These are phyloP conservation scores for Seriola rivoliana DNA, from an alignment of 2,113 vertebrate species.

Conservation along the genomic window DNA sequence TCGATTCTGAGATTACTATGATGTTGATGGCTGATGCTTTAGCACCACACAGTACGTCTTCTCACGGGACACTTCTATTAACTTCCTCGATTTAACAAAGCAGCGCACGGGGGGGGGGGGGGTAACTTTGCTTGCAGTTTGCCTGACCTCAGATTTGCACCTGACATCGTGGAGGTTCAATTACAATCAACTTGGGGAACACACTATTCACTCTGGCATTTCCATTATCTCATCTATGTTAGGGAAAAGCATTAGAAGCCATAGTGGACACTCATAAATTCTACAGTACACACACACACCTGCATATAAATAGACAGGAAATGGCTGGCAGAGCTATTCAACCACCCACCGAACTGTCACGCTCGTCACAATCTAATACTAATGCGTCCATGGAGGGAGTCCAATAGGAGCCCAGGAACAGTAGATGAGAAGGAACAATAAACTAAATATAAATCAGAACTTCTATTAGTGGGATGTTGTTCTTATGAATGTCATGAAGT, in stretches of 20 bases:
- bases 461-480: slow-evolving; percentile 20
- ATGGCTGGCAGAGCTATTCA: slow-evolving; percentile 57
- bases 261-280: slow-evolving; percentile 62
- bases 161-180: slow-evolving; percentile 62
- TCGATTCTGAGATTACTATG: neutral
- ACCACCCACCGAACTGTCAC: slow-evolving; percentile 39
- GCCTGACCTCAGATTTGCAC: slow-evolving; percentile 59
- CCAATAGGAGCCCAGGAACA: slow-evolving; percentile 21
- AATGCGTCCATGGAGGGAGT: slow-evolving; percentile 14
- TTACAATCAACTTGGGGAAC: slow-evolving; percentile 61
- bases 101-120: neutral
- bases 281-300: slow-evolving; percentile 66
- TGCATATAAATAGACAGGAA: slow-evolving; percentile 69
- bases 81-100: slow-evolving; percentile 44
- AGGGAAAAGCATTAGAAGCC: slow-evolving; percentile 60
- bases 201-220: slow-evolving; percentile 69
- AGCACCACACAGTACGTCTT: slow-evolving; percentile 24
- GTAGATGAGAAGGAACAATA: slow-evolving; percentile 30
- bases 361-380: slow-evolving; percentile 38
- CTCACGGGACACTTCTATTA: slow-evolving; percentile 40
- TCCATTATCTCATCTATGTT: slow-evolving; percentile 74
- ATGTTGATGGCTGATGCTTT: slow-evolving; percentile 7
- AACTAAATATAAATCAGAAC: slow-evolving; percentile 41
- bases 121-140: slow-evolving; percentile 36
- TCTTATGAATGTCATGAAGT: slow-evolving; percentile 20